These are phyloP conservation scores for Rhinophrynus dorsalis DNA, from an alignment of 2,797 vertebrate genomes.

Conservation along the genomic window DNA sequence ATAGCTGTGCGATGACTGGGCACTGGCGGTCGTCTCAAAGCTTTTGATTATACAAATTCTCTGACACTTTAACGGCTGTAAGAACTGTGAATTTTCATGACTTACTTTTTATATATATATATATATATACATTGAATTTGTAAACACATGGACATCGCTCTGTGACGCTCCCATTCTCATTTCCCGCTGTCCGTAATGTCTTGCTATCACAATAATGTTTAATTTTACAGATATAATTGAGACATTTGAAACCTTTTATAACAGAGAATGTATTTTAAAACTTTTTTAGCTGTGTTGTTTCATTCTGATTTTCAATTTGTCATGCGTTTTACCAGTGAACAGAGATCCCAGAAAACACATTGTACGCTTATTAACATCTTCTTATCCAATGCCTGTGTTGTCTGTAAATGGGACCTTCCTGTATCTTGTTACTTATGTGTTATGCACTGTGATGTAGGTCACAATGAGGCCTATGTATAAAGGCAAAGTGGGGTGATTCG, in stretches of 20 bases:
- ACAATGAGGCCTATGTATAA: too few relatives aligned
- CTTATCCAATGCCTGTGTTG: neutral
- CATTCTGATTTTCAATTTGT: constrained; percentile 26
- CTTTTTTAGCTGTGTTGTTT: constrained; percentile 42
- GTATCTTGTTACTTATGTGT: too few relatives aligned
- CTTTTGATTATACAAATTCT: constrained; percentile 58
- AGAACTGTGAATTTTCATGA: constrained; percentile 73
- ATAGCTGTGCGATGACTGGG: too few relatives aligned
- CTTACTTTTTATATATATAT: constrained; percentile 59
- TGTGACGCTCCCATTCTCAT: constrained; percentile 53
- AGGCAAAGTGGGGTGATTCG: too few relatives aligned
- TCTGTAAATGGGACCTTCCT: neutral
- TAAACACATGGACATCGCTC: constrained; percentile 51
- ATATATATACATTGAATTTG: constrained; percentile 51
- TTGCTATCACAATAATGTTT: constrained; percentile 61
- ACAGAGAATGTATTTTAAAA: constrained; percentile 49
- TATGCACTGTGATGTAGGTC: too few relatives aligned
- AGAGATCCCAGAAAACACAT: constrained; percentile 16
- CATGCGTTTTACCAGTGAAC: constrained; percentile 14
- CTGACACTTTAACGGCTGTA: constrained; percentile 75
- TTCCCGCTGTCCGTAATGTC: constrained; percentile 56
- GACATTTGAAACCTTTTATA: constrained; percentile 40
- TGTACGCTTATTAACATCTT: neutral
- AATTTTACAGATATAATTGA: constrained; percentile 25
- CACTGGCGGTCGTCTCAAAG: constrained; percentile 46